These are phyloP conservation scores for Noctua comes DNA, from an alignment of 2,888 invertebrate genomes.

Conservation along the genomic window DNA sequence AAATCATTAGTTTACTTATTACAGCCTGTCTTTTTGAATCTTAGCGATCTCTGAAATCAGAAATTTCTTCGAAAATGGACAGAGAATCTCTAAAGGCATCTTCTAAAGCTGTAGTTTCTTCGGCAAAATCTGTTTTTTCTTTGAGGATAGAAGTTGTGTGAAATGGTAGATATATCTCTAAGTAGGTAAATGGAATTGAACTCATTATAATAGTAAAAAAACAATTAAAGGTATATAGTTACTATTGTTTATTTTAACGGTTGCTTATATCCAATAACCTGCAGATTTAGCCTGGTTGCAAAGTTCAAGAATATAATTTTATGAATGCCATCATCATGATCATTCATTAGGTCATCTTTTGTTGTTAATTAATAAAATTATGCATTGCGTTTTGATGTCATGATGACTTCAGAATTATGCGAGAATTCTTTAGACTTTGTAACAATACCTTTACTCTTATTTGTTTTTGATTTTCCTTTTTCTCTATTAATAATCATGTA, in stretches of 20 bases:
- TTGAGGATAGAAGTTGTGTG: background rate
- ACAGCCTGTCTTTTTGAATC: background rate
- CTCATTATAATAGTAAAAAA: background rate
- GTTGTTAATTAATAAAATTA: slow-evolving; percentile 4
- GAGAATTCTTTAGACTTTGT: background rate
- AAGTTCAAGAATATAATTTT: background rate
- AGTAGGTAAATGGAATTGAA: background rate
- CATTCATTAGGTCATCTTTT: slow-evolving; percentile 40
- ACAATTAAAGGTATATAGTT: background rate
- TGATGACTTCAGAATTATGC: slow-evolving; percentile 29
- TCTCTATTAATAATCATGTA: background rate
- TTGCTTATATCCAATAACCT: background rate
- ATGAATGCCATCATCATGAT: background rate
- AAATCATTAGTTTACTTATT: background rate
- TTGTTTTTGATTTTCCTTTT: background rate
- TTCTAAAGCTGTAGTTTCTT: background rate
- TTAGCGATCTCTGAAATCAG: background rate
- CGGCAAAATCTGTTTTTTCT: background rate
- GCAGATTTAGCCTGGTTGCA: background rate
- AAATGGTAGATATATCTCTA: no score
- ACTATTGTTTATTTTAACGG: background rate
- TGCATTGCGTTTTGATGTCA: slow-evolving; percentile 14
- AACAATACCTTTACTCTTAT: background rate
- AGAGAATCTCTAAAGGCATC: background rate
- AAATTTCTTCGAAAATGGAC: background rate